Conservation (phyloP, 2,888 invertebrate genomes). For the Platycnemis pennipes region DNA sequence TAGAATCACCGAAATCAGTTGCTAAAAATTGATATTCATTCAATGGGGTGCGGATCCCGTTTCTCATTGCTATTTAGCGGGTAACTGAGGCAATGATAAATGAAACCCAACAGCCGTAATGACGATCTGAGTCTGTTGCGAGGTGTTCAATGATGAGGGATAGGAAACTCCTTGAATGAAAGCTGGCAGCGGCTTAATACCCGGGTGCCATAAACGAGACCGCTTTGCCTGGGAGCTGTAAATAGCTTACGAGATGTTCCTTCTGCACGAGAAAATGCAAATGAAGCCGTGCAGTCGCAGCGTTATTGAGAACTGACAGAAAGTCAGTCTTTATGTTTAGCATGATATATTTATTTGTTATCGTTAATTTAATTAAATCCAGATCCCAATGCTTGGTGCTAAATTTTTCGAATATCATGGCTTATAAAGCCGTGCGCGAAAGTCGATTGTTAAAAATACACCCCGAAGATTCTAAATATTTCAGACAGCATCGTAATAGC, state of each 20-base stretch:
- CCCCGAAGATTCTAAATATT: background rate
- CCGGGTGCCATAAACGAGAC: background rate
- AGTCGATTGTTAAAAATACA: background rate
- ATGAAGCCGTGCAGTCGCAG: background rate
- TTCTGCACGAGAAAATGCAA: background rate
- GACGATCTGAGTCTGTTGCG: background rate
- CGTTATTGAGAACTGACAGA: background rate
- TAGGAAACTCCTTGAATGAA: background rate
- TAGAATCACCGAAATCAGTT: background rate
- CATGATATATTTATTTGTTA: background rate
- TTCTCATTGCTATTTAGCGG: background rate
- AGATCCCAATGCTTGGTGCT: slow-evolving; percentile 20
- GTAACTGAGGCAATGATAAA: background rate
- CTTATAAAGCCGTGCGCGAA: background rate
- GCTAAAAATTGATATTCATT: background rate
- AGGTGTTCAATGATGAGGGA: background rate
- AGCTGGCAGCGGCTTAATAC: background rate
- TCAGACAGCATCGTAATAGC: background rate
- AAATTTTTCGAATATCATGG: background rate
- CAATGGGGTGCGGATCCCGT: background rate
- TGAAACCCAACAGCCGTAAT: background rate
- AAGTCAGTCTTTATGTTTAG: background rate
- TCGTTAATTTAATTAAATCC: background rate
- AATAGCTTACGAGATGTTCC: background rate
- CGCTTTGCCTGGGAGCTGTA: background rate